Evolutionary conservation across 2,888 invertebrate genomes (phyloP), one percentile per base, ranked within the genome.

Genomic region (Zootermopsis nevadensis): DNA sequence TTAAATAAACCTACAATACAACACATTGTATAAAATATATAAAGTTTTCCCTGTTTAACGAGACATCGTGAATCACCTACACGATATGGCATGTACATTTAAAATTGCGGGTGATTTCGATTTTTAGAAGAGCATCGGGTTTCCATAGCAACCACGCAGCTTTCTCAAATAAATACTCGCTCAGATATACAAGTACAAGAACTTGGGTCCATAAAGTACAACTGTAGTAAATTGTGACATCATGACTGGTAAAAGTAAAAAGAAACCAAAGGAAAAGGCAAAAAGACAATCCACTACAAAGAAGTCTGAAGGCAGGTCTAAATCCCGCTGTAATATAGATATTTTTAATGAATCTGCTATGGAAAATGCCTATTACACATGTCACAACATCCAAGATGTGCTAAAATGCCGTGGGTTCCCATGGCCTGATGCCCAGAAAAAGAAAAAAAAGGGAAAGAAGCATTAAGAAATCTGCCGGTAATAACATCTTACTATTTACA

Each of bases 281-380:
- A 84, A 84, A 48, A 84, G 81, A 33, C 83, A 82, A 79, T 55
- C 81, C 22, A 55, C 48, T 69, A 81, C 82, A 22, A 84, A 84
- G 66, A 85, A 84, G 35, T 84, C 84, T 10, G 85, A 85, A 72
- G 83, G 85, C n/a, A 74, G 77, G 31, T 81, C 81, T 0, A 85
- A 83, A 76, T 93, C 94, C 6, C 92, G 94, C 87, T 94, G 94
- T 87, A 93, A 94, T 55, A 94, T 96, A 82, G 97, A 97, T 87
- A 95, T 97, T 87, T 93, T 97, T 87, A 96, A 96, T 85, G 96
- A 96, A 86, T 94, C 95, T 3, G 97, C 97, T 0, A 97, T 98
- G 96, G 95, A 97, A 86, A 98, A 98, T 88, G 97, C 98, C 0
- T 98, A 98, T 89, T 96, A 96, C 88, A 96, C 96, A 0, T 98